A percentile compares a stretch with the other conserved stretches of the same genome.
Conservation (phyloP, 2,113 vertebrate genomes). For the Pygoscelis adeliae region DNA sequence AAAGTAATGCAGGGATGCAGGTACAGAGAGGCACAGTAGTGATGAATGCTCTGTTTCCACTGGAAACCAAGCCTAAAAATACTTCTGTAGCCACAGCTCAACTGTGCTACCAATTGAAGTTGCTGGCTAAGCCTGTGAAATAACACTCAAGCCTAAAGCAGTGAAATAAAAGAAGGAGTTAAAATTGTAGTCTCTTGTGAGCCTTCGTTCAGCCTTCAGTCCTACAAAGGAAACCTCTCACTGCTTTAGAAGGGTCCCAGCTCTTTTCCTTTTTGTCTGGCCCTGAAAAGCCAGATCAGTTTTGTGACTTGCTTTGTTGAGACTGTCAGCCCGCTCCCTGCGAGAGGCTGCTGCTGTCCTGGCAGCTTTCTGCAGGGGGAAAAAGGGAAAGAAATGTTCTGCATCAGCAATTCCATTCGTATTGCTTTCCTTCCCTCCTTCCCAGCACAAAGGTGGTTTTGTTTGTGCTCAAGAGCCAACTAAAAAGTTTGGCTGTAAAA, state of each 20-base stretch:
- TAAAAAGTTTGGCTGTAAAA: slow-evolving; percentile 34
- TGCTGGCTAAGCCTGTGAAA: background rate
- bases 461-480: slow-evolving; percentile 42
- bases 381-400: background rate
- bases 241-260: background rate
- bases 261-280: slow-evolving; percentile 20
- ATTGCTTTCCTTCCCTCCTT: background rate
- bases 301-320: slow-evolving; percentile 28
- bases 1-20: background rate
- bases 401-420: slow-evolving; percentile 20
- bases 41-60: background rate
- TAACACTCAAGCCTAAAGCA: background rate
- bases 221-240: slow-evolving; percentile 1
- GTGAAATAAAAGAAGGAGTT: slow-evolving; percentile 2
- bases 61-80: slow-evolving; percentile 23
- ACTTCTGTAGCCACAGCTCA: background rate
- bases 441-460: slow-evolving; percentile 46
- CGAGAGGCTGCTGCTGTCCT: background rate
- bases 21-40: background rate
- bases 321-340: background rate
- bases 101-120: background rate
- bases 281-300: slow-evolving; percentile 35
- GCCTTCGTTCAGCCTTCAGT: background rate
- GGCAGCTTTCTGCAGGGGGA: slow-evolving; percentile 6
- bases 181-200: background rate